Conservation (phyloP, 2,888 invertebrate species). For the Aproaerema taeniolella region DNA sequence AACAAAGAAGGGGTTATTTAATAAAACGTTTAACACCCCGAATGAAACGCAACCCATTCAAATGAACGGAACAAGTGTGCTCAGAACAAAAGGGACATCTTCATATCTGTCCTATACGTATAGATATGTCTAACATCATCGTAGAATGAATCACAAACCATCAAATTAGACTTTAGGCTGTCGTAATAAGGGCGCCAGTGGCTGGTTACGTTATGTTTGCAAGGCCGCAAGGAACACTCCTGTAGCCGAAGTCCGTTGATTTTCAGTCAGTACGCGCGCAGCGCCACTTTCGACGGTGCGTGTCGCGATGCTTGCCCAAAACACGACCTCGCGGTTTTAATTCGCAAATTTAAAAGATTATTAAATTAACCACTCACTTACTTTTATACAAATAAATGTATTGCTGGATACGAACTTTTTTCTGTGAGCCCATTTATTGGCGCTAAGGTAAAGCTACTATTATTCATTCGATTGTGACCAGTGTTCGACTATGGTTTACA, state of each 20-base stretch:
- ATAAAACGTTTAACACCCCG: neutral
- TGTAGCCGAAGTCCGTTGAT: conserved; percentile 44
- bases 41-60: conserved; percentile 55
- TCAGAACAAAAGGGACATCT: conserved; percentile 67
- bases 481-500: conserved; percentile 36
- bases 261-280: conserved; percentile 67
- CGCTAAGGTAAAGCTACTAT: conserved; percentile 1
- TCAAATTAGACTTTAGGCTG: conserved; percentile 26
- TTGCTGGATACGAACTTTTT: neutral
- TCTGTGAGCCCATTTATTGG: neutral
- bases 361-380: conserved; percentile 12
- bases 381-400: neutral
- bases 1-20: neutral
- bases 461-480: conserved; percentile 21
- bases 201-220: conserved; percentile 28
- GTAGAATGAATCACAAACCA: conserved; percentile 3
- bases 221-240: conserved; percentile 43
- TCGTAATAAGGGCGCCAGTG: conserved; percentile 27
- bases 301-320: conserved; percentile 52
- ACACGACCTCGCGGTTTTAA: conserved; percentile 39
- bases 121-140: conserved; percentile 18
- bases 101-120: conserved; percentile 40
- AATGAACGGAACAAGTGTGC: conserved; percentile 52
- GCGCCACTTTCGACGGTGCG: conserved; percentile 68
- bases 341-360: conserved; percentile 27